A percentile compares a stretch with the other conserved stretches of the same genome.
These are phyloP conservation scores for Probosciger aterrimus DNA, from an alignment of 2,113 vertebrate species.

Conservation along the genomic window DNA sequence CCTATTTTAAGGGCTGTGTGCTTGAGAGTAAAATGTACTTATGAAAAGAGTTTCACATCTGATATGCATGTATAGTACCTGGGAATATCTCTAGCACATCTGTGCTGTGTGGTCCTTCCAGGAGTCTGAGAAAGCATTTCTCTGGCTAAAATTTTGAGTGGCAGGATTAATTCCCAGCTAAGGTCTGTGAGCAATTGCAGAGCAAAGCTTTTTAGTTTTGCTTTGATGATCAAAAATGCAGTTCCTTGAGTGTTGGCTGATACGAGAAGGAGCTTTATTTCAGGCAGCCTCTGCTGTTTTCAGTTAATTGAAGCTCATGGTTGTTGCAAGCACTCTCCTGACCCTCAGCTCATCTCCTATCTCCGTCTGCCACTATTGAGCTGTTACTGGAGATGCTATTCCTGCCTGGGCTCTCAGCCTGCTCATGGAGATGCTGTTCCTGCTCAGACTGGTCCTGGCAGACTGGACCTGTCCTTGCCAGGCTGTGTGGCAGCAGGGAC, in stretches of 20 bases:
- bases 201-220: background rate
- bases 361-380: background rate
- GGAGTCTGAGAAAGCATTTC: background rate
- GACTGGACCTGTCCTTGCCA: background rate
- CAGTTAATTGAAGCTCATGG: background rate
- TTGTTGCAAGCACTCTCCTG: background rate
- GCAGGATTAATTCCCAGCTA: background rate
- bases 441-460: slow-evolving; percentile 24
- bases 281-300: slow-evolving; percentile 1
- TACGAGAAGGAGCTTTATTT: slow-evolving; percentile 11
- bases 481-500: slow-evolving; percentile 9
- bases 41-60: background rate
- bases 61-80: background rate
- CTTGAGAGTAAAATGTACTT: background rate
- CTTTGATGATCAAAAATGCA: slow-evolving; percentile 42
- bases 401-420: slow-evolving; percentile 39
- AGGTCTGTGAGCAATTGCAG: background rate
- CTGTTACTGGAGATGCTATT: background rate
- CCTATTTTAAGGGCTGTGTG: background rate
- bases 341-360: background rate
- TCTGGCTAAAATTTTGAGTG: background rate
- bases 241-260: slow-evolving; percentile 20
- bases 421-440: slow-evolving; percentile 34
- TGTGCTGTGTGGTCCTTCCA: background rate
- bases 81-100: background rate